phyloP scores from a whole-genome alignment of 2,113 vertebrate genomes.

The Apodemus speciosus region DNA sequence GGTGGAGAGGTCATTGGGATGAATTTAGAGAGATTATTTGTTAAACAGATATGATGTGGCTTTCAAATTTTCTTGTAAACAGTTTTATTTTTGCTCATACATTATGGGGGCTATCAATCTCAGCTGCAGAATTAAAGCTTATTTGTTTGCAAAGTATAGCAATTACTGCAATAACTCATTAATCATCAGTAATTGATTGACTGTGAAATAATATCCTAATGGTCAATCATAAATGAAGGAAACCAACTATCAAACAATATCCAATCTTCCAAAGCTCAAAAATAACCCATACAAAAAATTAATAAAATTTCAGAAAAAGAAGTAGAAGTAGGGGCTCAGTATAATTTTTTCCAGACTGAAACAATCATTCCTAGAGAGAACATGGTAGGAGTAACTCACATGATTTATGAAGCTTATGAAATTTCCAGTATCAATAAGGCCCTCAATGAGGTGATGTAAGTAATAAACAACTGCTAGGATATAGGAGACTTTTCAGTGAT shows the following conservation, averaged over 20 bases:
- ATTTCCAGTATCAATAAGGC: background rate
- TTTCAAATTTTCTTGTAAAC: background rate
- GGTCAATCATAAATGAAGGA: background rate
- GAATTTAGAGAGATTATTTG: background rate
- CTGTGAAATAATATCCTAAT: background rate
- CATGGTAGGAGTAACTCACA: background rate
- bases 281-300: background rate
- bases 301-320: background rate
- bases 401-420: background rate
- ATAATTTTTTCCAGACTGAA: background rate
- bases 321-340: background rate
- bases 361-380: background rate
- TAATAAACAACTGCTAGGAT: background rate
- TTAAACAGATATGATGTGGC: background rate
- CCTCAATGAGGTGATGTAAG: background rate
- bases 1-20: background rate
- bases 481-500: background rate
- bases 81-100: background rate
- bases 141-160: background rate
- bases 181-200: background rate
- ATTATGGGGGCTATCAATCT: background rate
- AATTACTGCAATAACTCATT: background rate
- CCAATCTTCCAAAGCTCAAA: background rate
- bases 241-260: background rate
- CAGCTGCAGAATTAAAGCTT: background rate